These are phyloP conservation scores for Natator depressus DNA, from an alignment of 2,113 vertebrate species.

Conservation along the genomic window DNA sequence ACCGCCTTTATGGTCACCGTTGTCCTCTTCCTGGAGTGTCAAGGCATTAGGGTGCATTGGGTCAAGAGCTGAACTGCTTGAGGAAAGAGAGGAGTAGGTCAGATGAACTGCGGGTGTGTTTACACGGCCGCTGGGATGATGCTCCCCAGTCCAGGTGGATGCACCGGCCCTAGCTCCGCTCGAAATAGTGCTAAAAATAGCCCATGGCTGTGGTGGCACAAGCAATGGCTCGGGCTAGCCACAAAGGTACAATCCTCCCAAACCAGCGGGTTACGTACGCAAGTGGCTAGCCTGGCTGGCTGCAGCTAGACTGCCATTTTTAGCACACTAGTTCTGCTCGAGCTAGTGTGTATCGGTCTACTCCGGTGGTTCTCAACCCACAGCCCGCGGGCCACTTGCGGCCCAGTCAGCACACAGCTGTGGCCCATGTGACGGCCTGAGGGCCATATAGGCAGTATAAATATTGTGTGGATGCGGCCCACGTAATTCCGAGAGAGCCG, in stretches of 20 bases:
- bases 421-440: no score
- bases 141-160: not conserved
- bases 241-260: no score
- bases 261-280: no score
- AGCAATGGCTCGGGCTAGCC: not conserved
- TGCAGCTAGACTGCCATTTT: not conserved
- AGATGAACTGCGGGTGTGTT: not conserved
- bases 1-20: conserved; percentile 2
- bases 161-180: no score
- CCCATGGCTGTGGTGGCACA: no score
- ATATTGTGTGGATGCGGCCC: no score
- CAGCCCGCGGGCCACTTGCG: no score
- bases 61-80: not conserved
- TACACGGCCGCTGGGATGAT: not conserved
- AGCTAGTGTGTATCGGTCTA: not conserved
- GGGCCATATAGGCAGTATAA: no score
- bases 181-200: not conserved
- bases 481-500: no score
- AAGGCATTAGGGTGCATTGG: not conserved
- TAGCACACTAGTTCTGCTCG: not conserved
- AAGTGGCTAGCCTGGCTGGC: no score
- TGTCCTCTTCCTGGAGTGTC: conserved; percentile 21
- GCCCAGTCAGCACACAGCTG: no score
- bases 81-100: not conserved
- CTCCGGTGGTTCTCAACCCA: no score